Conservation (phyloP, 2,113 vertebrate species). For the Apus apus region DNA sequence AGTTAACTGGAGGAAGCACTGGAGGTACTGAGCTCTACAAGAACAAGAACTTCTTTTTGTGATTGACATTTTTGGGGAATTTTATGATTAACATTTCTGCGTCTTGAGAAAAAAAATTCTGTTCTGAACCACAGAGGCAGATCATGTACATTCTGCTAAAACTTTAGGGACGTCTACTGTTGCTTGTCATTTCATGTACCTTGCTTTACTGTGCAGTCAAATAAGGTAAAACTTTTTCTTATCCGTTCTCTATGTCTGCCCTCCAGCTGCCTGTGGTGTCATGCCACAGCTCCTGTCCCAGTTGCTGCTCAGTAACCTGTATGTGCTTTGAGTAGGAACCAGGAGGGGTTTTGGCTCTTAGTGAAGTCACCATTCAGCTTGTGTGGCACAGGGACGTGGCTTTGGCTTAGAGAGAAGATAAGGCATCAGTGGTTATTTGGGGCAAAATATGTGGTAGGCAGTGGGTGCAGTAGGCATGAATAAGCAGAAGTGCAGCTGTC, state of each 20-base stretch:
- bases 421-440: neutral
- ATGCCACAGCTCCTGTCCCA: neutral
- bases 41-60: neutral
- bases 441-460: neutral
- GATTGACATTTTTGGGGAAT: neutral
- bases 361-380: neutral
- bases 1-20: neutral
- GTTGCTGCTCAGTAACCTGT: neutral
- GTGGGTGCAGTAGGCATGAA: neutral
- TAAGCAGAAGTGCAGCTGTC: neutral
- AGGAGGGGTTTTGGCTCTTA: neutral
- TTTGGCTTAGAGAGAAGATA: neutral
- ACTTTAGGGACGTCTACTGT: neutral
- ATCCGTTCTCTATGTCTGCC: neutral
- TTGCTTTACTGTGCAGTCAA: neutral
- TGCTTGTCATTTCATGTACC: neutral
- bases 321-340: neutral
- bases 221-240: neutral
- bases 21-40: neutral
- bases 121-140: neutral
- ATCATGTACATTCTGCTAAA: neutral
- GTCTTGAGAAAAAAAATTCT: neutral
- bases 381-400: neutral
- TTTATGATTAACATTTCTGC: neutral
- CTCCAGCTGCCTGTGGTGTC: neutral